Conservation (phyloP, 2,113 vertebrate species). For the Taxidea taxus region DNA sequence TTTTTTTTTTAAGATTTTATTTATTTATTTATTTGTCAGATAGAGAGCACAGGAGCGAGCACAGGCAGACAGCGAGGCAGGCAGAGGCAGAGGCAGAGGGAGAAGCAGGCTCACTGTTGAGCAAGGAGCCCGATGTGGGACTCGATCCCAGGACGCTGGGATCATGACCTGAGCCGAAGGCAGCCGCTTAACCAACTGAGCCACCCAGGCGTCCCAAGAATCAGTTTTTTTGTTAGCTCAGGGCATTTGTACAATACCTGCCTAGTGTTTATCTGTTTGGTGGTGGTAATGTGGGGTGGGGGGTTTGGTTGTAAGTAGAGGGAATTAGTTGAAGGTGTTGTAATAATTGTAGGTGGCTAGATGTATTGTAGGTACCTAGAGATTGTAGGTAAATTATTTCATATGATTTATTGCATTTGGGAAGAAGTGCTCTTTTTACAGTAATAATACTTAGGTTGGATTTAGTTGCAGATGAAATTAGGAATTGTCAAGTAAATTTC, state of each 20-base stretch:
- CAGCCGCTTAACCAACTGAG: too few species aligned
- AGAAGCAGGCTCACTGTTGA: too few species aligned
- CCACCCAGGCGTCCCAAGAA: too few species aligned
- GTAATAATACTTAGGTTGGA: not conserved
- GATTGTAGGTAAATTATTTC: not conserved
- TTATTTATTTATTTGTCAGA: too few species aligned
- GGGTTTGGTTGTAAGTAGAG: not conserved
- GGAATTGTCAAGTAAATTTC: slow-evolving; percentile 7
- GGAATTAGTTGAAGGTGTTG: not conserved
- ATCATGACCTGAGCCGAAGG: too few species aligned
- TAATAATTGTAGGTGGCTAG: not conserved
- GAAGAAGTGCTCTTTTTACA: not conserved
- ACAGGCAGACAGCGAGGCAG: too few species aligned
- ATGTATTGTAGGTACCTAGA: not conserved
- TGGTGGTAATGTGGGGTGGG: too few species aligned
- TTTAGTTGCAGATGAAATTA: slow-evolving; percentile 29
- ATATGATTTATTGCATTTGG: not conserved
- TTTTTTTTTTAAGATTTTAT: too few species aligned
- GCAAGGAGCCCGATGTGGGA: too few species aligned
- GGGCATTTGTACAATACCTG: not conserved
- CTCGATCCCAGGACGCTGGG: too few species aligned
- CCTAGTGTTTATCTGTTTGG: not conserved
- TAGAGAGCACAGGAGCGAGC: too few species aligned
- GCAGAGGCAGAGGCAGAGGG: too few species aligned
- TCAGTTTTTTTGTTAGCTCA: not conserved